Evolutionary conservation across 2,797 vertebrate species (phyloP), one percentile per base, ranked within the genome.

Genomic region (Myotis pilosus): DNA sequence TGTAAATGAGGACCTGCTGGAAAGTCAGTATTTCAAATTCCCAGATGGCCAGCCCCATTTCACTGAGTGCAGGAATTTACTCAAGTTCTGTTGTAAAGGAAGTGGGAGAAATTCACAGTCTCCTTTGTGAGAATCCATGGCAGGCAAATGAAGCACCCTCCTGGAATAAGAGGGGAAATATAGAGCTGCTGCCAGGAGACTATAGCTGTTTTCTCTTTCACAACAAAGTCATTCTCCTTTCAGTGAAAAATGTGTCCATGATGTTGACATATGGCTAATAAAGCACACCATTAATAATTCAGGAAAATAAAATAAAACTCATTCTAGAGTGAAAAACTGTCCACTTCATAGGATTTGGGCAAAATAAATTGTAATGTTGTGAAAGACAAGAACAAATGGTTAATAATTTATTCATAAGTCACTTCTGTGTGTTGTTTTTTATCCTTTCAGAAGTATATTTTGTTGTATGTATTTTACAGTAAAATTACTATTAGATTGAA

Each of bases 291-390:
- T 94, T 85, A 92, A 91, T 94, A 95, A 81, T 91, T 93, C 81
- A 93, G 57, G 36, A 82, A 90, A 96, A 89, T 81, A 95, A 96
- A 95, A 94, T 33, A 82, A 87, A 94, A 66, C 25, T 75, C 76
- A 94, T 88, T 94, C 80, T 87, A 41, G 33, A 83, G 36, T 87
- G 53, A 95, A 92, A 94, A 94, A 23, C 75, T 72, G 10, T 49
- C 33, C 30, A 68, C 22, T 91, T 66, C 47, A 68, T 44, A 60
- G 8, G 41, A 94, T 94, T 49, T 96, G 75, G 81, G 75, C 19
- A 94, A 92, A 87, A 85, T 66, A 95, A 96, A 87, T 28, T 90
- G 51, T 41, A 86, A 76, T 76, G 22, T 8, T 68, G 10, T 53
- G n/a, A 89, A 89, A 91, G 62, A 79, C 69, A 25, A 51, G 71